A percentile compares a stretch with the other conserved stretches of the same genome.
phyloP scores from a whole-genome alignment of 2,888 invertebrate genomes.

The Aphidoletes aphidimyza region DNA sequence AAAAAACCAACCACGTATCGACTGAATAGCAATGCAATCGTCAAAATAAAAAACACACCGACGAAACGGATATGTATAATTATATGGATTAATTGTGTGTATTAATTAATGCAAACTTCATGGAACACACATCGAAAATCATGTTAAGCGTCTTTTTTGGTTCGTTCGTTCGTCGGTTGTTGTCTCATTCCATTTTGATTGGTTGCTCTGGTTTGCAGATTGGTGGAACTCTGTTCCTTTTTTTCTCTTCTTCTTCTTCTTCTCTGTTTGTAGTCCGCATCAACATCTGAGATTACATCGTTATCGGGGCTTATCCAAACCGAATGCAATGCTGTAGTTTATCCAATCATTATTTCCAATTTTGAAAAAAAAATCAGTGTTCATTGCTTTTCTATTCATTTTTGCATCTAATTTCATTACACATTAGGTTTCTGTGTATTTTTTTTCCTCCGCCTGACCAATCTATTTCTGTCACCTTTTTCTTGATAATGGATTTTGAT shows the following conservation, averaged over 20 bases:
- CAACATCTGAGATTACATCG: not conserved
- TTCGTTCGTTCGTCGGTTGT: too few species aligned
- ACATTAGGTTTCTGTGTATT: too few species aligned
- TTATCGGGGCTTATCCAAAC: not conserved
- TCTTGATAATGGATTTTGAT: not conserved
- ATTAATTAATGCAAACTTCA: not conserved
- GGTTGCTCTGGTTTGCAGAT: not conserved
- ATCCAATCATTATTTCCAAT: not conserved
- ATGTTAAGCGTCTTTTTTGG: too few species aligned
- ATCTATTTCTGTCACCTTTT: too few species aligned
- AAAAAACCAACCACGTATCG: too few species aligned
- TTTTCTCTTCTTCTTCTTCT: too few species aligned
- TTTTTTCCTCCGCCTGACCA: not conserved
- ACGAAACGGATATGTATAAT: not conserved
- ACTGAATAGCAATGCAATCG: too few species aligned
- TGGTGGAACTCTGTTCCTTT: not conserved
- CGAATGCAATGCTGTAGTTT: not conserved
- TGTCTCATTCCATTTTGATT: not conserved
- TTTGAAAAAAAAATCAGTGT: not conserved
- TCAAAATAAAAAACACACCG: too few species aligned
- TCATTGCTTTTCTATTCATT: too few species aligned
- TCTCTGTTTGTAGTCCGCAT: not conserved
- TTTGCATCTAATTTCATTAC: too few species aligned
- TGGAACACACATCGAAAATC: not conserved
- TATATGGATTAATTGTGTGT: constrained; percentile 11